A percentile compares a stretch with the other conserved stretches of the same genome.
phyloP scores from a whole-genome alignment of 2,113 vertebrate genomes.

The Artemisiospiza belli region DNA sequence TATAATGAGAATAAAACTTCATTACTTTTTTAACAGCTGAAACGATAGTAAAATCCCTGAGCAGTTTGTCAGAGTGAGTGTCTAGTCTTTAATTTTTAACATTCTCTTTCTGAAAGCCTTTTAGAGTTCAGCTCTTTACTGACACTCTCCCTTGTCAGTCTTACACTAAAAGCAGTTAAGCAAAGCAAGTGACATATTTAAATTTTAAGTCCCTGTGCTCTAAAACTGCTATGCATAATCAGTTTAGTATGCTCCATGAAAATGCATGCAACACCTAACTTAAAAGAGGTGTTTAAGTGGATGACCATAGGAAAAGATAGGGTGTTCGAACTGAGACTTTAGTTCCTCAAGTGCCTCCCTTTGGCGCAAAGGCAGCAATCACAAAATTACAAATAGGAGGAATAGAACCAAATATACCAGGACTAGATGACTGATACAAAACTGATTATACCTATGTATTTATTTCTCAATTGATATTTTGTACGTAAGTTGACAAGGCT shows the following conservation, averaged over 20 bases:
- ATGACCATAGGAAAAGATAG: neutral
- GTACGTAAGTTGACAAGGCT: neutral
- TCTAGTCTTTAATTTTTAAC: neutral
- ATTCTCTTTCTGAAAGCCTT: neutral
- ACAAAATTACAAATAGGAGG: neutral
- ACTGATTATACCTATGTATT: neutral
- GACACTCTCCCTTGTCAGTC: neutral
- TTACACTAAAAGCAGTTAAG: neutral
- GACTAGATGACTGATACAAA: neutral
- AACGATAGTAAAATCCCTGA: neutral
- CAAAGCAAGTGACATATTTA: neutral
- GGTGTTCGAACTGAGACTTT: neutral
- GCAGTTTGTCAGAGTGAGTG: neutral
- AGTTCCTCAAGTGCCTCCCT: neutral
- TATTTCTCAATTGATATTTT: neutral
- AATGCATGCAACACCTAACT: neutral
- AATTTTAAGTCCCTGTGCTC: neutral
- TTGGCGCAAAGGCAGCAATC: neutral
- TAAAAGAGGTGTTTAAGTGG: neutral
- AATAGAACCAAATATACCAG: neutral
- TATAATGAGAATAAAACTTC: neutral
- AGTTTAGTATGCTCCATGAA: neutral
- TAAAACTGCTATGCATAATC: neutral
- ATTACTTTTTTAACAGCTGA: neutral
- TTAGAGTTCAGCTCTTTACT: neutral